Percentiles rank a stretch among this genome's conserved stretches.
phyloP scores from a whole-genome alignment of 2,888 invertebrate species.

The Sthenelais limicola region DNA sequence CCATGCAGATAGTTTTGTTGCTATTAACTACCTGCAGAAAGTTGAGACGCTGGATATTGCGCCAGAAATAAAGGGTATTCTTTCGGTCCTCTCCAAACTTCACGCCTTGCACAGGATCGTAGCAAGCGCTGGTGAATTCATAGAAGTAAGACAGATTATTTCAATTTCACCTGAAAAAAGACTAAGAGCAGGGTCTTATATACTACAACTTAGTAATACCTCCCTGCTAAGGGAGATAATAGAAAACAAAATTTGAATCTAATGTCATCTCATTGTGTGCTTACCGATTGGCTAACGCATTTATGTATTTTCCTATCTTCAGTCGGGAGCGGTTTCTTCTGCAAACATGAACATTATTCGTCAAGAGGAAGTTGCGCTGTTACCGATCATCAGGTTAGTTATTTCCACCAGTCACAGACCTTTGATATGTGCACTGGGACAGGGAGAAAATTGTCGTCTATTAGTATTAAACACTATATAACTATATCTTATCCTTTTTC shows the following conservation, averaged over 20 bases:
- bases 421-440: not conserved
- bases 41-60: not conserved
- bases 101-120: slow-evolving; percentile 20
- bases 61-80: slow-evolving; percentile 17
- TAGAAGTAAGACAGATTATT: not conserved
- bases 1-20: slow-evolving; percentile 22
- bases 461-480: not conserved
- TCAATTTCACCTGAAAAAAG: not conserved
- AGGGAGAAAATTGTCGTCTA: not conserved
- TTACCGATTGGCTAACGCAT: too few species aligned
- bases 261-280: too few species aligned
- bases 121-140: slow-evolving; percentile 4
- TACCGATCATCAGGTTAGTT: slow-evolving; percentile 11
- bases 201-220: too few species aligned
- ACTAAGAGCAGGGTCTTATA: not conserved
- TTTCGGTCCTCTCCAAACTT: not conserved
- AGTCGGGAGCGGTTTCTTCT: slow-evolving; percentile 1
- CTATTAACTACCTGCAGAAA: not conserved
- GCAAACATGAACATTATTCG: not conserved
- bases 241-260: too few species aligned
- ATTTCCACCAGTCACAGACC: not conserved
- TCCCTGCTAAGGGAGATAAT: too few species aligned
- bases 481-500: not conserved
- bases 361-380: slow-evolving; percentile 5
- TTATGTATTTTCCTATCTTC: not conserved